phyloP scores from a whole-genome alignment of 1,140 invertebrate species.

The Lysiphlebus fabarum region DNA sequence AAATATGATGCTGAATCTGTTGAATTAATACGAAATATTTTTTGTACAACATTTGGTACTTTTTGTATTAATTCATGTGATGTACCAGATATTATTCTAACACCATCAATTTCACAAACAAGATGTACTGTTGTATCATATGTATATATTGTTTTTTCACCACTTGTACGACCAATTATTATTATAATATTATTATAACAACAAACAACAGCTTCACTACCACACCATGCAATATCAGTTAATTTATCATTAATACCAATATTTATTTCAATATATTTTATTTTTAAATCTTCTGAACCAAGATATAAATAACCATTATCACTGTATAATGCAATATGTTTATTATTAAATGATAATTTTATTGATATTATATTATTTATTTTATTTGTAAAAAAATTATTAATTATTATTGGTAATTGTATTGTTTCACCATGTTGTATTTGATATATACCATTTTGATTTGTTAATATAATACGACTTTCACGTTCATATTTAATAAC shows the following conservation, averaged over 20 bases:
- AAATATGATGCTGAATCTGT: constrained; percentile 87
- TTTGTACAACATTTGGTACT: constrained; percentile 79
- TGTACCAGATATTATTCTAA: constrained; percentile 77
- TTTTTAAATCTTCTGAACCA: constrained; percentile 78
- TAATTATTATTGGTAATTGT: constrained; percentile 36
- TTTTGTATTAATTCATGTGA: constrained; percentile 87
- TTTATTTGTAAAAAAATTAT: constrained; percentile 45
- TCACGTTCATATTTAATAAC: constrained; percentile 64
- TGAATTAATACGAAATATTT: constrained; percentile 91
- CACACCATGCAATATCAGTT: constrained; percentile 83
- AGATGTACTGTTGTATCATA: constrained; percentile 76
- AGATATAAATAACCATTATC: constrained; percentile 85
- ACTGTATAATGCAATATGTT: constrained; percentile 80
- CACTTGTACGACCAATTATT: constrained; percentile 72
- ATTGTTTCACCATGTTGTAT: constrained; percentile 44
- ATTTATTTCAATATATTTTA: constrained; percentile 80
- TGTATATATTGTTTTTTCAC: constrained; percentile 67
- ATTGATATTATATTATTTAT: constrained; percentile 60
- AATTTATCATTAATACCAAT: constrained; percentile 72
- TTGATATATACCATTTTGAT: constrained; percentile 59
- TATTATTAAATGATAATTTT: constrained; percentile 77
- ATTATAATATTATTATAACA: constrained; percentile 75
- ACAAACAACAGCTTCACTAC: constrained; percentile 76
- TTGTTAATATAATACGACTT: constrained; percentile 69
- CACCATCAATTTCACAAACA: constrained; percentile 86